phyloP scores from a whole-genome alignment of 2,888 invertebrate species.

The Sphecodes monilicornis region DNA sequence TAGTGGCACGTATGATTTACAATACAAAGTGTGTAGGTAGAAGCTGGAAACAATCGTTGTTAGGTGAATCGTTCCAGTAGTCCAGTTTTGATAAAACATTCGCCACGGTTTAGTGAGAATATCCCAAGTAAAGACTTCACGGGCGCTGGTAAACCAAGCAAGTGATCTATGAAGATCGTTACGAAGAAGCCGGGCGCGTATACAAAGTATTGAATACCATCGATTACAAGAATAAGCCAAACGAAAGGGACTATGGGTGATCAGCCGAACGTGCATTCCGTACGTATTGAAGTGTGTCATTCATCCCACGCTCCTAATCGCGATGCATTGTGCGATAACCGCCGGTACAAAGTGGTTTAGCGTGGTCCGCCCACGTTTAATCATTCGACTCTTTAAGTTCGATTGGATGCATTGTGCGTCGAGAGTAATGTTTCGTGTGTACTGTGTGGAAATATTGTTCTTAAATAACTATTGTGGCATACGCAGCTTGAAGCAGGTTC shows the following conservation, averaged over 20 bases:
- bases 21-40: neutral
- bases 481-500: neutral
- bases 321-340: constrained; percentile 64
- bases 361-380: constrained; percentile 59
- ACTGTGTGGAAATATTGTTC: constrained; percentile 24
- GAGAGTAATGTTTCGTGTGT: neutral
- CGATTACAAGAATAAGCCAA: constrained; percentile 20
- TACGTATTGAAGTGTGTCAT: constrained; percentile 61
- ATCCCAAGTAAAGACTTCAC: neutral
- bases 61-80: neutral
- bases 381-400: constrained; percentile 22
- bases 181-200: neutral
- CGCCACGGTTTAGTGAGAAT: neutral
- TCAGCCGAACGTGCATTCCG: constrained; percentile 55
- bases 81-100: neutral
- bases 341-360: constrained; percentile 48
- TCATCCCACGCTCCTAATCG: constrained; percentile 69
- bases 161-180: constrained; percentile 7
- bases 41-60: neutral
- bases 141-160: neutral
- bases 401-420: constrained; percentile 28
- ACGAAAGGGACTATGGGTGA: constrained; percentile 47
- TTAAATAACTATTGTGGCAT: neutral
- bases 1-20: neutral
- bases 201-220: constrained; percentile 19